These are phyloP conservation scores for Anodontia alba DNA, from an alignment of 2,888 invertebrate genomes.

Conservation along the genomic window DNA sequence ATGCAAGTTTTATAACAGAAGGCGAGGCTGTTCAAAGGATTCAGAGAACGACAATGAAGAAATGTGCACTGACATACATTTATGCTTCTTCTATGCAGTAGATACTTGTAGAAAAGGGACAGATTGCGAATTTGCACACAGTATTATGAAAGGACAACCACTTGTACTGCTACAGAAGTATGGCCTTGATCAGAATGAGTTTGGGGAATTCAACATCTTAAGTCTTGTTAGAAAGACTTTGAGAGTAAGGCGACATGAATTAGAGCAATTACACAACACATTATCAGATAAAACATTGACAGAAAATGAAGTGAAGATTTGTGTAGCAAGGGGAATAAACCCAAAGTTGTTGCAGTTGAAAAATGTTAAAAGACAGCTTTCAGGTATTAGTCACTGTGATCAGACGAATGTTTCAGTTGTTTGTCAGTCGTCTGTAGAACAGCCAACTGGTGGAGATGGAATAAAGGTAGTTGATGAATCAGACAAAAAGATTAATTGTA, in stretches of 20 bases:
- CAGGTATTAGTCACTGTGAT: not conserved
- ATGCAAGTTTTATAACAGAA: constrained; percentile 51
- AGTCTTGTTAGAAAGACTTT: constrained; percentile 23
- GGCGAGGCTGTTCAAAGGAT: constrained; percentile 54
- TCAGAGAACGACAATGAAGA: constrained; percentile 42
- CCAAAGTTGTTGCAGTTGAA: not conserved
- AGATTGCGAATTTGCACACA: constrained; percentile 47
- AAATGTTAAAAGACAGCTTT: not conserved
- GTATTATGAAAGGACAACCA: constrained; percentile 49
- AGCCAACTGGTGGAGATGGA: not conserved
- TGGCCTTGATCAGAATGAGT: constrained; percentile 52
- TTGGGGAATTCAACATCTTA: constrained; percentile 42
- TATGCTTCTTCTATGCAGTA: constrained; percentile 42
- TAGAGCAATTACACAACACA: not conserved
- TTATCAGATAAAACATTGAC: constrained; percentile 1
- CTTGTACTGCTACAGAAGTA: constrained; percentile 42
- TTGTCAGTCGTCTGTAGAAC: too few species aligned
- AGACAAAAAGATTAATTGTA: not conserved
- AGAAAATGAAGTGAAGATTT: not conserved
- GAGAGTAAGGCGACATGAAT: not conserved
- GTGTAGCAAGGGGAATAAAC: not conserved
- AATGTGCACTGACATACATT: constrained; percentile 46
- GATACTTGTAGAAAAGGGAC: constrained; percentile 34
- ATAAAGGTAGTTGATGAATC: not conserved
- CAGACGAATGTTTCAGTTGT: not conserved